Evolutionary conservation across 2,113 vertebrate species (phyloP).

Genomic region (Macroglossus sobrinus): DNA sequence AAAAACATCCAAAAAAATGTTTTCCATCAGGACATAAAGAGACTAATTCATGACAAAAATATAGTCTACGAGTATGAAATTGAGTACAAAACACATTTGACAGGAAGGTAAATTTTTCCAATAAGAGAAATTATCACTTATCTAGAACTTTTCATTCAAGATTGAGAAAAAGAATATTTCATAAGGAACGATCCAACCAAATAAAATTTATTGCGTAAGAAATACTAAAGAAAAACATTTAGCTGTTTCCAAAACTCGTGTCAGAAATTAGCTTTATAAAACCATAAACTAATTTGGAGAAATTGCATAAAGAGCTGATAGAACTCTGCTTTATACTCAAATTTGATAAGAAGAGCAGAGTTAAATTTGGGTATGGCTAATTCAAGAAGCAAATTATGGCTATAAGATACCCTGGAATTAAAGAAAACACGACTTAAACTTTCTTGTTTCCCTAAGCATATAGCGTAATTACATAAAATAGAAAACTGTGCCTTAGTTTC

Average conservation of each 20-base stretch:
- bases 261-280: neutral
- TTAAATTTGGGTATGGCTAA: neutral
- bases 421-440: conserved; percentile 3
- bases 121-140: neutral
- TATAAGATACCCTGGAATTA: neutral
- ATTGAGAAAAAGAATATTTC: neutral
- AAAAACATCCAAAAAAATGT: neutral
- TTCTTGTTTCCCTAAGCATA: neutral
- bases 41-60: neutral
- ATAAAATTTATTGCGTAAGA: neutral
- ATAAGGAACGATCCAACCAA: neutral
- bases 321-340: neutral
- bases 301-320: neutral
- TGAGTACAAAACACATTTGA: neutral
- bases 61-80: neutral
- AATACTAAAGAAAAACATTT: neutral
- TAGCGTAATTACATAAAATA: neutral
- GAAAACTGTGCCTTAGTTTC: neutral
- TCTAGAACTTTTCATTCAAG: conserved; percentile 11
- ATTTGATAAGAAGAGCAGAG: neutral
- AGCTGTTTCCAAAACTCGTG: neutral
- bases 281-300: neutral
- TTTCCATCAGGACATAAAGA: neutral
- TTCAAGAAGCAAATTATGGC: neutral
- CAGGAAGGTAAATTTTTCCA: neutral